A percentile compares a stretch with the other conserved stretches of the same genome.
phyloP scores from a whole-genome alignment of 1,140 invertebrate genomes.

The Venustaconcha ellipsiformis region DNA sequence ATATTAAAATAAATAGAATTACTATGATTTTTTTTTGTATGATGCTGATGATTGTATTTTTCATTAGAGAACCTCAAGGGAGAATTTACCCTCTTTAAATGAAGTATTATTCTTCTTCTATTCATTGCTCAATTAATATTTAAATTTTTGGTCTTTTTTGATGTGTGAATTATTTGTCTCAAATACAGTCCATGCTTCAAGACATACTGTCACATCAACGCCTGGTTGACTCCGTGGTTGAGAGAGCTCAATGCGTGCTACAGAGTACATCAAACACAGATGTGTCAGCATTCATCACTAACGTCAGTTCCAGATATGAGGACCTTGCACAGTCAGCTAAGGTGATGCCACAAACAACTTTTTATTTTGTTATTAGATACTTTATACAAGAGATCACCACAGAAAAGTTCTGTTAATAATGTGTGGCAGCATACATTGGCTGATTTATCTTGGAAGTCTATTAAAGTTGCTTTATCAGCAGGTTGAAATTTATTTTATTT shows the following conservation, averaged over 20 bases:
- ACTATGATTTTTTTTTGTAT: too few species aligned
- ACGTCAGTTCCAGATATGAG: slow-evolving; percentile 82
- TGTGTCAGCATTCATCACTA: slow-evolving; percentile 68
- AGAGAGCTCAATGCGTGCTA: slow-evolving; percentile 84
- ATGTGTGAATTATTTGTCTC: background rate
- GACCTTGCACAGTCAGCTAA: slow-evolving; percentile 60
- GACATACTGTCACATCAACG: slow-evolving; percentile 91
- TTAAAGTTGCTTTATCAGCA: too few species aligned
- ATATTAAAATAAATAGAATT: too few species aligned
- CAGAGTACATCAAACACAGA: slow-evolving; percentile 76
- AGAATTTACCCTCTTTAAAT: background rate
- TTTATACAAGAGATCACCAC: too few species aligned
- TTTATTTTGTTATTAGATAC: too few species aligned
- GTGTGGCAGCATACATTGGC: too few species aligned
- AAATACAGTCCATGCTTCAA: slow-evolving; percentile 79
- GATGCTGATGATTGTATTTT: too few species aligned
- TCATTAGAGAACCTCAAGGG: background rate
- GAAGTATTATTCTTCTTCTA: background rate
- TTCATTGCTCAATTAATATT: too few species aligned
- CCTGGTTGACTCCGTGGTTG: slow-evolving; percentile 87
- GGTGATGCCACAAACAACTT: slow-evolving; percentile 34
- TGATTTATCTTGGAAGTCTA: too few species aligned
- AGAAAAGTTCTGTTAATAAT: too few species aligned
- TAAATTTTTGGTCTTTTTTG: background rate
- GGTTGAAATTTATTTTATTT: too few species aligned